phyloP scores from a whole-genome alignment of 1,140 invertebrate genomes.

The Anastatus disparis region DNA sequence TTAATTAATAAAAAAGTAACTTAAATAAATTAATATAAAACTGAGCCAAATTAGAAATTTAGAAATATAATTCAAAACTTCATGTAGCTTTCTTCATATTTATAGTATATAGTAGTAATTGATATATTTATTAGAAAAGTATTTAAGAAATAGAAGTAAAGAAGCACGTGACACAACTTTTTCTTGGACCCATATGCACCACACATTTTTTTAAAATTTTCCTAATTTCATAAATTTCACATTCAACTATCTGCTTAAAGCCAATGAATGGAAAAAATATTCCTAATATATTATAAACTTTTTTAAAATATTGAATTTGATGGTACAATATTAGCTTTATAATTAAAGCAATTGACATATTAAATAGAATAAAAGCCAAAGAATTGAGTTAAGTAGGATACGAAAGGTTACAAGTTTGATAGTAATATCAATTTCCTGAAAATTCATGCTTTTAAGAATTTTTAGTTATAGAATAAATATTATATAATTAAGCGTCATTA shows the following conservation, averaged over 20 bases:
- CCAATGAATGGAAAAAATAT: not conserved
- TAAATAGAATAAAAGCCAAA: not conserved
- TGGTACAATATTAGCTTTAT: not conserved
- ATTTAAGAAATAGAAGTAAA: slow-evolving; percentile 49
- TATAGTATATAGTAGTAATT: too few species aligned
- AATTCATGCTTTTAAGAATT: not conserved
- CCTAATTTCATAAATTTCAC: slow-evolving; percentile 5
- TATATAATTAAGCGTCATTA: not conserved
- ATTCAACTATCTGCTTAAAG: not conserved
- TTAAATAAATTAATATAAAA: not conserved
- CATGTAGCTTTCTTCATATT: too few species aligned
- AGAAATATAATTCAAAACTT: not conserved
- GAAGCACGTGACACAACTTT: slow-evolving; percentile 60
- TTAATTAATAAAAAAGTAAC: not conserved
- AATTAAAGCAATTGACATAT: not conserved
- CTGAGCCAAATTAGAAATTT: slow-evolving; percentile 28
- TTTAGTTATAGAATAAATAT: not conserved
- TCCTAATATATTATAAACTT: not conserved
- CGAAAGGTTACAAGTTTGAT: not conserved
- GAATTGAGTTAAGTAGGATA: not conserved
- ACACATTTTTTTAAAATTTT: not conserved
- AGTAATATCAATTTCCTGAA: not conserved
- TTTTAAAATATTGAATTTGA: not conserved
- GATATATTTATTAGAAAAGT: not conserved
- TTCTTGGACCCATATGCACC: slow-evolving; percentile 65